phyloP scores from a whole-genome alignment of 2,888 invertebrate species.

The Drosophila histrio region DNA sequence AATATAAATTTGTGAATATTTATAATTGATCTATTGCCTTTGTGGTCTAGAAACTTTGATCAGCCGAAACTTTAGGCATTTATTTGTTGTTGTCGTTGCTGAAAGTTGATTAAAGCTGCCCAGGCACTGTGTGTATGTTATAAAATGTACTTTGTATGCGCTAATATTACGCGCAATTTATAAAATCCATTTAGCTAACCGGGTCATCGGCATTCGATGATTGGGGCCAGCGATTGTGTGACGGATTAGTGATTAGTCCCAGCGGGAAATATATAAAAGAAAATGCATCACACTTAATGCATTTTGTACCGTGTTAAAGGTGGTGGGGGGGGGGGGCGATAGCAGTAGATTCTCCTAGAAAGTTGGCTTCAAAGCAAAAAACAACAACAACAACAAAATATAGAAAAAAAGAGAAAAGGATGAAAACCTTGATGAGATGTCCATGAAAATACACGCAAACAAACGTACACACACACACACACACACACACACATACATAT shows the following conservation, averaged over 20 bases:
- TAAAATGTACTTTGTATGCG: not conserved
- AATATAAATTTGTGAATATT: too few relatives aligned
- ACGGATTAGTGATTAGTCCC: slow-evolving; percentile 44
- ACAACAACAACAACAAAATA: not conserved
- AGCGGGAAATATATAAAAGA: slow-evolving; percentile 12
- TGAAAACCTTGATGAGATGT: slow-evolving; percentile 46
- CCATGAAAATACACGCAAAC: slow-evolving; percentile 42
- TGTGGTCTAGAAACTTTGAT: too few relatives aligned
- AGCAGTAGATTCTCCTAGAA: slow-evolving; percentile 2
- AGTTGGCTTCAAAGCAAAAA: slow-evolving; percentile 1
- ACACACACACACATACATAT: not conserved
- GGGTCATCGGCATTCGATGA: slow-evolving; percentile 49
- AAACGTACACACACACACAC: not conserved
- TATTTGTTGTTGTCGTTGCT: too few relatives aligned
- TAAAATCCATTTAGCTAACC: slow-evolving; percentile 43
- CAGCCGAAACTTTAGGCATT: too few relatives aligned
- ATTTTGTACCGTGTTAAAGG: slow-evolving; percentile 12
- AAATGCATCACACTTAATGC: slow-evolving; percentile 33
- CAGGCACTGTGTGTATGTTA: not conserved
- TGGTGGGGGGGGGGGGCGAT: too few relatives aligned
- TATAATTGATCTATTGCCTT: not conserved
- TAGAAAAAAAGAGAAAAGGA: not conserved
- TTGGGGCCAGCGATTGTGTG: slow-evolving; percentile 46
- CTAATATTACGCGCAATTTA: slow-evolving; percentile 15
- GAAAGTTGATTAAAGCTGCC: slow-evolving; percentile 2